Evolutionary conservation across 2,888 invertebrate species (phyloP), one percentile per base, ranked within the genome.

Genomic region (Mythimna ferrago): DNA sequence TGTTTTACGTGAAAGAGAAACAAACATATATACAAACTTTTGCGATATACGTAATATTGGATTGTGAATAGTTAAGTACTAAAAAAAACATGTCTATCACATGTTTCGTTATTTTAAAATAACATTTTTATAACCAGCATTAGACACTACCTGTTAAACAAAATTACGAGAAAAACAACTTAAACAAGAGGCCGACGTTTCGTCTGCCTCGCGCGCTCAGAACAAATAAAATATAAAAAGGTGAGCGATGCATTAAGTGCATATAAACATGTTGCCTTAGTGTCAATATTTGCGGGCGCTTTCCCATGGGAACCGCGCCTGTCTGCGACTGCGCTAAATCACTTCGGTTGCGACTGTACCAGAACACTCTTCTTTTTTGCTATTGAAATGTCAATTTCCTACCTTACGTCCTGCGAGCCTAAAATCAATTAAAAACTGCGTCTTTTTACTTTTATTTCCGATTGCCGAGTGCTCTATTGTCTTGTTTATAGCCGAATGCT

Each of bases 201-300:
- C 93, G 95, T 96, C 95, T 95, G 94, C 93, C 92, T 90, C 88
- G 92, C 92, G 91, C 92, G 93, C 88, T 91, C 91, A 90, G 89
- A 93, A 92, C 96, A 96, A 96, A 96, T 94, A 95, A 94, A 93
- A 95, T 94, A 92, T 93, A 95, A 95, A 95, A 95, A 95, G 94
- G 93, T 94, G 94, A 92, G 94, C 94, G 94, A 92, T 94, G 95
- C 95, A 96, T 96, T 96, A 96, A 96, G 96, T 94, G 95, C 95
- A 94, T 95, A 96, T 96, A 96, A 96, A 96, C 96, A 95, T 96
- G 95, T 95, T 94, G 93, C 92, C 92, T 93, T 92, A 94, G 94
- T 95, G 96, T 96, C 96, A 96, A 96, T 96, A 96, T 96, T 96
- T 93, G 95, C 94, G 86, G 92, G 90, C 92, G 92, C 90, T 94